Base-by-base conservation (phyloP, 2,797 vertebrate genomes). In the Callimico goeldii region DNA sequence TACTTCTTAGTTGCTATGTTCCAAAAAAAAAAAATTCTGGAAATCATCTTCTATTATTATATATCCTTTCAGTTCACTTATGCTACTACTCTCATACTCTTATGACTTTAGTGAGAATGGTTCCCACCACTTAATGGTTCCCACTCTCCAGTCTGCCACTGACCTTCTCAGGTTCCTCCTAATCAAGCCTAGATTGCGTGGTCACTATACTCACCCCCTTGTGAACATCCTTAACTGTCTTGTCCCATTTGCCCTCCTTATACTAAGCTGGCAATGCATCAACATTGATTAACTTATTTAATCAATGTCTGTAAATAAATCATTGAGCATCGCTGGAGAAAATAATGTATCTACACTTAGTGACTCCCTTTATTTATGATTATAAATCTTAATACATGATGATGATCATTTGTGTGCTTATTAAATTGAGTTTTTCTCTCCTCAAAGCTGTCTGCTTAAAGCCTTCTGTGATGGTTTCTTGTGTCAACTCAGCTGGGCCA, bases 301-400 rank as follows among this genome's bases (percentile, higher is more conserved):
- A 77, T 91, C 67, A 67, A n/a, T 52, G 82, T 90, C 67, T 93
- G 36, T 19, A 87, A 96, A 91, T 55, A 92, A 90, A 79, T 26
- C 57, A 64, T 55, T 91, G 72, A 81, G 10, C 61, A 57, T 91
- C 81, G 28, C 73, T 85, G 12, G 50, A 57, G 67, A 92, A 85
- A 80, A 96, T 75, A 9, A 58, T 39, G 22, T 57, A 28, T 72
- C n/a, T n/a, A 86, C 30, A 88, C 39, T 82, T 76, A 84, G 36
- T 80, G 30, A 39, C 30, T 46, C 26, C 61, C 39, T 91, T 93
- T 36, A 77, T 67, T 58, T 85, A 93, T 72, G 12, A 85, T 14
- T 70, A 88, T 39, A 93, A 90, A 75, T 95, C 39, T 92, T 73
- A 81, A 77, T 36, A 86, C 17, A 50, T 55, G 8, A 33, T 77